These are phyloP conservation scores for Colletes collaris DNA, from an alignment of 2,888 invertebrate genomes.

Conservation along the genomic window DNA sequence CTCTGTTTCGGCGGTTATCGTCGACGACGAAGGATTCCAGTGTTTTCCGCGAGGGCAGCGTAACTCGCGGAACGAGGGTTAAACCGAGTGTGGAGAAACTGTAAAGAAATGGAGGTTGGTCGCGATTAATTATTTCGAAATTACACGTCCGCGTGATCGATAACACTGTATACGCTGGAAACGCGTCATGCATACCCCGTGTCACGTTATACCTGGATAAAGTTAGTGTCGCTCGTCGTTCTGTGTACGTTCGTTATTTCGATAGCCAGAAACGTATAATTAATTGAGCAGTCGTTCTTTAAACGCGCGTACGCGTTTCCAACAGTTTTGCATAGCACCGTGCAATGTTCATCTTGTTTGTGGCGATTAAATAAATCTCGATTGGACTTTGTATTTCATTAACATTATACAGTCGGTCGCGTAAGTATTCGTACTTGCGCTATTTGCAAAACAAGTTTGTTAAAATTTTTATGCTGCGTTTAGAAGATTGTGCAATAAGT, in stretches of 20 bases:
- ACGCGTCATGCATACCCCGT: conserved; percentile 20
- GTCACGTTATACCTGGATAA: conserved; percentile 16
- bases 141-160: conserved; percentile 38
- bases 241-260: conserved; percentile 5
- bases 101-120: conserved; percentile 73
- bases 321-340: neutral
- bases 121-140: conserved; percentile 50
- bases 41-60: conserved; percentile 27
- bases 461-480: too few species aligned
- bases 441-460: too few species aligned
- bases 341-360: neutral
- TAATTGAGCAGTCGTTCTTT: conserved; percentile 1
- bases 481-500: too few species aligned
- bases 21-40: conserved; percentile 8
- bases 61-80: conserved; percentile 16
- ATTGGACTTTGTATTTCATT: neutral
- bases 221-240: conserved; percentile 4
- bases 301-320: neutral
- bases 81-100: conserved; percentile 48
- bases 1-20: conserved; percentile 29
- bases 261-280: conserved; percentile 16
- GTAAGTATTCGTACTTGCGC: too few species aligned
- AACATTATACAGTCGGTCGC: neutral
- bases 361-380: neutral
- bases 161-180: conserved; percentile 24